These are phyloP conservation scores for Pelecanoides urinatrix DNA, from an alignment of 2,113 vertebrate genomes.

Conservation along the genomic window DNA sequence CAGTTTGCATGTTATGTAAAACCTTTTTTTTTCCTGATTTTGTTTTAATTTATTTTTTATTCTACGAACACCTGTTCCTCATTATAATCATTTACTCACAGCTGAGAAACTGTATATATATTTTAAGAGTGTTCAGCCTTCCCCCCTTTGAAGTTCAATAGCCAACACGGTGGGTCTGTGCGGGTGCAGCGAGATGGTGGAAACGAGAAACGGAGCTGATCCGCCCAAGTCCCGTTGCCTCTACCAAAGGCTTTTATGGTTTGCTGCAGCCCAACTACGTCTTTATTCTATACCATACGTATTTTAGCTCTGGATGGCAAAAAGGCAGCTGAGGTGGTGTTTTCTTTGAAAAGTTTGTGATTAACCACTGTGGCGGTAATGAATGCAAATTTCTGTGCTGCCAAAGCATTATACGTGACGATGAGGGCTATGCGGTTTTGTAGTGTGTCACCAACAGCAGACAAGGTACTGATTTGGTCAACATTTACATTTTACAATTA, in stretches of 20 bases:
- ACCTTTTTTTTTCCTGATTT: not conserved
- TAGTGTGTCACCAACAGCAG: slow-evolving; percentile 26
- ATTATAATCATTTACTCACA: fast-evolving
- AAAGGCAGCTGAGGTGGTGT: slow-evolving; percentile 22
- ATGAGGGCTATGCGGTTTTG: not conserved
- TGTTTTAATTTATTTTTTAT: not conserved
- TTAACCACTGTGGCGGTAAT: slow-evolving; percentile 33
- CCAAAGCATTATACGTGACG: slow-evolving; percentile 1
- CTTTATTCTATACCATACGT: not conserved
- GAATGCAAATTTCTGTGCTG: slow-evolving; percentile 52
- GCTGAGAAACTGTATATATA: fast-evolving
- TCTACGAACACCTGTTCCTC: not conserved
- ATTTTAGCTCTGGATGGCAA: slow-evolving; percentile 22
- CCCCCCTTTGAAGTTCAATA: fast-evolving
- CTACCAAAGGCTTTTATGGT: not conserved
- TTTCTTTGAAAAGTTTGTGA: slow-evolving; percentile 58
- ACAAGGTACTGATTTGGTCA: not conserved
- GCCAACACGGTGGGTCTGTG: fast-evolving
- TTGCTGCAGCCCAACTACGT: not conserved
- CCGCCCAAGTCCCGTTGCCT: not conserved
- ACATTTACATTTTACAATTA: slow-evolving; percentile 30
- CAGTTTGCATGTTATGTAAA: not conserved
- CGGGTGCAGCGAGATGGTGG: not conserved
- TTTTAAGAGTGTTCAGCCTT: not conserved
- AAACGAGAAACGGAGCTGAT: fast-evolving